Base-by-base conservation (phyloP, 2,888 invertebrate genomes). In the Sialis fuliginosa region DNA sequence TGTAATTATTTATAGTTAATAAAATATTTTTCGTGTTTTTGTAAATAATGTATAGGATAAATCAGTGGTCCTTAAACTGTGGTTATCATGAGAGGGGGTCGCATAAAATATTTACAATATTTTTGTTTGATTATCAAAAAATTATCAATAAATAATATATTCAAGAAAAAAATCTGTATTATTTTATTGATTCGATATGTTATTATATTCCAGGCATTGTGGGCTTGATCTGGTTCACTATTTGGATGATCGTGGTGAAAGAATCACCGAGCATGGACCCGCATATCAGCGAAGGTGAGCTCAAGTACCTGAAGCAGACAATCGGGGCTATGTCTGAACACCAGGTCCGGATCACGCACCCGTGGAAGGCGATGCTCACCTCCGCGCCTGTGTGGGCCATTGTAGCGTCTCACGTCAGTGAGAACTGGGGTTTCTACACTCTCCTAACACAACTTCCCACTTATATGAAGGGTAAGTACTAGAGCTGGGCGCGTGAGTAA, bases 401-500 rank as follows among this genome's bases (percentile, higher is more conserved):
- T 37, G 75, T 84, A 1, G 73, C 78, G 45, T 84, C 88, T 1
- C 88, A 89, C 62, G 87, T 88, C 64, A 81, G 85, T 32, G 88
- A 89, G 62, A 88, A 88, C 63, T 89, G 89, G 89, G 89, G 89
- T 5, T 88, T 88, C 64, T 89, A 89, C 57, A 89, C 88, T 0
- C 66, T 89, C 52, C 70, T 89, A 2, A 89, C 88, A 0, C 83
- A 85, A 58, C 63, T 89, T 40, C 89, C 89, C 2, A 84, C 82
- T 12, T 89, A 85, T 58, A 77, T 89, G 71, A 81, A 75, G 66
- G 85, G 87, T 86, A 60, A 55, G 49, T 49, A 35, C 42, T 7
- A 13, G 42, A 13, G 22, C 6, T 33, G 30, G n/a, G n/a, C n/a
- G n/a, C n/a, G n/a, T n/a, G n/a, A n/a, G n/a, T n/a, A n/a, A n/a